A percentile compares a stretch with the other conserved stretches of the same genome.
phyloP scores from a whole-genome alignment of 2,113 vertebrate species.

The Suncus etruscus region DNA sequence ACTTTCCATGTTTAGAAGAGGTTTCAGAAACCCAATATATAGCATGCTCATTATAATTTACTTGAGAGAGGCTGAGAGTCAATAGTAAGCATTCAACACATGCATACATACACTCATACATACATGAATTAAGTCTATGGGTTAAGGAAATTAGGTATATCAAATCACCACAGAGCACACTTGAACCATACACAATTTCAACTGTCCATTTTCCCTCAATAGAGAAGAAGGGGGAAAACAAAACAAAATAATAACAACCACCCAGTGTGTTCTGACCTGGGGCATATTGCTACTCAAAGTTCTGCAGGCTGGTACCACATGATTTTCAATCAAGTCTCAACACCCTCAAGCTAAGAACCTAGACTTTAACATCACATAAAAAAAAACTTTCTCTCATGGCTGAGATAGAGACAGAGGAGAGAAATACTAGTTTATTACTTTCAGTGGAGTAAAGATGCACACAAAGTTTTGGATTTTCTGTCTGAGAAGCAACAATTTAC shows the following conservation, averaged over 20 bases:
- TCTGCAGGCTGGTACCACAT: not conserved
- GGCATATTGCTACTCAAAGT: not conserved
- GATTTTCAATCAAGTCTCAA: not conserved
- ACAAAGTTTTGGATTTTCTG: not conserved
- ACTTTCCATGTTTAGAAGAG: not conserved
- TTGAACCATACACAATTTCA: not conserved
- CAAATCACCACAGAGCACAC: not conserved
- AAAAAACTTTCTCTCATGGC: not conserved
- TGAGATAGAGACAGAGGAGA: not conserved
- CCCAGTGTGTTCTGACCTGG: not conserved
- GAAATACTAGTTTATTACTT: not conserved
- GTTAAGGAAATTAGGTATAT: not conserved
- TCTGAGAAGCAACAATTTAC: not conserved
- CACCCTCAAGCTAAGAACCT: not conserved
- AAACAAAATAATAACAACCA: not conserved
- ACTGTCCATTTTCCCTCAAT: not conserved
- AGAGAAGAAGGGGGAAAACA: not conserved
- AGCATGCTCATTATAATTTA: not conserved
- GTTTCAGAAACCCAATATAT: not conserved
- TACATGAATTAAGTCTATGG: not conserved
- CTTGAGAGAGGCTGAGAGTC: not conserved
- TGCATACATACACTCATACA: not conserved
- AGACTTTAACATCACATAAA: not conserved
- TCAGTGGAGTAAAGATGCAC: not conserved
- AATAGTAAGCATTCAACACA: not conserved